Percentiles rank a stretch among this genome's conserved stretches.
phyloP scores from a whole-genome alignment of 2,113 vertebrate genomes.

The Chascanopsetta lugubris region DNA sequence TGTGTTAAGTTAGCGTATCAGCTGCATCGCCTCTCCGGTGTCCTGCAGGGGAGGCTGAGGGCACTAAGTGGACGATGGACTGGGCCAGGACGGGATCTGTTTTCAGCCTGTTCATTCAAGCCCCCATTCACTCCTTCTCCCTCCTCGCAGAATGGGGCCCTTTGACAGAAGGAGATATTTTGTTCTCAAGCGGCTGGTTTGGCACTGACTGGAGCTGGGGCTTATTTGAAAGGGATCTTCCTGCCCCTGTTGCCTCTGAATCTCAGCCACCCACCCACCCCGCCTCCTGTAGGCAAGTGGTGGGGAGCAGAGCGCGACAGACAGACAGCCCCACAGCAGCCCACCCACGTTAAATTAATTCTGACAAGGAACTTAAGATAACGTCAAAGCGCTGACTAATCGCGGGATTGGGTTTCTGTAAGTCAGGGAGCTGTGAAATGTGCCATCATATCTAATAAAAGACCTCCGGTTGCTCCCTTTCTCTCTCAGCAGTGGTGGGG shows the following conservation, averaged over 20 bases:
- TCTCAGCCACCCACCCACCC: slow-evolving; percentile 16
- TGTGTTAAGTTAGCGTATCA: slow-evolving; percentile 69
- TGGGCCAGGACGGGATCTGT: slow-evolving; percentile 70
- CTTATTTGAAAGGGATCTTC: slow-evolving; percentile 81
- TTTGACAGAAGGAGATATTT: slow-evolving; percentile 82
- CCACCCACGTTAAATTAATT: slow-evolving; percentile 83
- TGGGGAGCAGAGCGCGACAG: slow-evolving; percentile 72
- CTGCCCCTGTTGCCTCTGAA: slow-evolving; percentile 59
- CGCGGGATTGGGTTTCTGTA: slow-evolving; percentile 82
- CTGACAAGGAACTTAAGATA: slow-evolving; percentile 83
- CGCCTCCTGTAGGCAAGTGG: slow-evolving; percentile 63
- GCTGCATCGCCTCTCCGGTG: slow-evolving; percentile 66
- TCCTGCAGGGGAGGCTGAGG: slow-evolving; percentile 59
- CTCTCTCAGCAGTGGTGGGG: slow-evolving; percentile 62
- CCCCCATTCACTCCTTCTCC: slow-evolving; percentile 71
- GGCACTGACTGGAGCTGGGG: slow-evolving; percentile 76
- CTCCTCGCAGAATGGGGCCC: slow-evolving; percentile 71
- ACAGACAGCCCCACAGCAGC: slow-evolving; percentile 75
- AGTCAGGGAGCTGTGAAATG: slow-evolving; percentile 82
- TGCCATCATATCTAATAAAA: slow-evolving; percentile 85
- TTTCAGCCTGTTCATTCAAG: slow-evolving; percentile 78
- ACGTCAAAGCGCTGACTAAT: slow-evolving; percentile 82
- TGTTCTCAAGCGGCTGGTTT: slow-evolving; percentile 80
- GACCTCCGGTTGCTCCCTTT: slow-evolving; percentile 75
- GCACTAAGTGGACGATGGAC: slow-evolving; percentile 76